Evolutionary conservation across 2,888 invertebrate genomes (phyloP), one percentile per base, ranked within the genome.

Genomic region (Calameuta filiformis): DNA sequence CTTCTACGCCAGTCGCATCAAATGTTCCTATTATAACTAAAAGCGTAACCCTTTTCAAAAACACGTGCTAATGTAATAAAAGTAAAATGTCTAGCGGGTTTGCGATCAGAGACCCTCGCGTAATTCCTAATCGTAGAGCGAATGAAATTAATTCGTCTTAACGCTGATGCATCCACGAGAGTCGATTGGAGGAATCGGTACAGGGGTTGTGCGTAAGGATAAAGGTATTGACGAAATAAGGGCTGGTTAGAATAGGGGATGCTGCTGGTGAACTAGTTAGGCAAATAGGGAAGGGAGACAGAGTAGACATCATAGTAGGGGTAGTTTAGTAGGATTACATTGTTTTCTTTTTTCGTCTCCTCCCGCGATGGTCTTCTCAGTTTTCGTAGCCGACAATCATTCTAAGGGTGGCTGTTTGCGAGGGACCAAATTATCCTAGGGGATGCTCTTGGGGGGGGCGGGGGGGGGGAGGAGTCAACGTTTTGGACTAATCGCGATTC

Each of bases 241-340:
- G 79, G 75, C 74, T 74, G 73, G 78, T 92, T 92, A 23, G 56
- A 23, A 15, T 56, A 56, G 80, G 80, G 80, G 77, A 77, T 77
- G 76, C 77, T 77, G 79, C 84, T 79, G 82, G 83, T 85, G 88
- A 91, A 90, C 89, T 90, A 89, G 89, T 90, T 90, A 89, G 90
- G 89, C 86, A 89, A 89, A 89, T 88, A 89, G 89, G 37, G 35
- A 73, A 79, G 71, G 69, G 75, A 56, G 56, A 74, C 71, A 71
- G 80, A 75, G 76, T 78, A 75, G 81, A 78, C 79, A 82, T 81
- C 75, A 73, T 68, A 68, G 73, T 76, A 73, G 30, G 34, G 15
- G 68, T 74, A 35, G 74, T 79, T 73, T 56, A 69, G 82, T 77
- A 78, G 84, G 83, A 88, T 87, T 87, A 85, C 84, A 83, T 56